Evolutionary conservation across 1,140 invertebrate species (phyloP), one percentile per base, ranked within the genome.

Genomic region (Agrilus planipennis): DNA sequence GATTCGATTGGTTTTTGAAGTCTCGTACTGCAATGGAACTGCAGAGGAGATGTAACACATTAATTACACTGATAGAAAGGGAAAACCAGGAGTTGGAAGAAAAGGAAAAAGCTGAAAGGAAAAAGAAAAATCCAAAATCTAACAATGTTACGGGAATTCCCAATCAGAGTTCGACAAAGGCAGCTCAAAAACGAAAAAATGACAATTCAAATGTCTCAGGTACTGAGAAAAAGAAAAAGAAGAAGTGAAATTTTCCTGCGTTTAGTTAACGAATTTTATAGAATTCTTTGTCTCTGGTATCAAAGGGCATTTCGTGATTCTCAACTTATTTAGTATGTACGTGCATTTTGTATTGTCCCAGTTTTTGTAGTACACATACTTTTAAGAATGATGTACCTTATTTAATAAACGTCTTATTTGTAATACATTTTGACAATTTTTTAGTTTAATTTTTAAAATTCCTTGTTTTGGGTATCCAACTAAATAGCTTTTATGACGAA

Each of bases 1-100:
- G 93, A 30, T 99, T 99, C 61, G 95, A 99, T 68, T 99, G 95
- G 95, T 99, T 99, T 60, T 84, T 99, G 44, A 98, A 98, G 60
- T 97, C 92, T 0, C 72, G 96, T 25, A 99, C 94, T 1, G 91
- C 95, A 1, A 76, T 94, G 63, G 95, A 99, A 62, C 62, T 99
- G 4, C 95, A 99, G 60, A 72, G 95, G 37, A 75, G 93, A 11
- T 99, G 95, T 60, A 99, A 99, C 53, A 98, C 95, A 0, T 65
- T 99, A 6, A 99, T 99, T 44, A 98, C 93, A 0, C 67, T 99
- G 15, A 98, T 99, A 39, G 95, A 99, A 59, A 72, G 93, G 44
- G 96, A 99, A 67, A 99, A 97, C 67, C 88, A 94, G 57, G 94
- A 99, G 64, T 62, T 97, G 27, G 94, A 98, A 64, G 94, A 98